These are phyloP conservation scores for Spizaetus ornatus DNA, from an alignment of 2,113 vertebrate genomes.

Conservation along the genomic window DNA sequence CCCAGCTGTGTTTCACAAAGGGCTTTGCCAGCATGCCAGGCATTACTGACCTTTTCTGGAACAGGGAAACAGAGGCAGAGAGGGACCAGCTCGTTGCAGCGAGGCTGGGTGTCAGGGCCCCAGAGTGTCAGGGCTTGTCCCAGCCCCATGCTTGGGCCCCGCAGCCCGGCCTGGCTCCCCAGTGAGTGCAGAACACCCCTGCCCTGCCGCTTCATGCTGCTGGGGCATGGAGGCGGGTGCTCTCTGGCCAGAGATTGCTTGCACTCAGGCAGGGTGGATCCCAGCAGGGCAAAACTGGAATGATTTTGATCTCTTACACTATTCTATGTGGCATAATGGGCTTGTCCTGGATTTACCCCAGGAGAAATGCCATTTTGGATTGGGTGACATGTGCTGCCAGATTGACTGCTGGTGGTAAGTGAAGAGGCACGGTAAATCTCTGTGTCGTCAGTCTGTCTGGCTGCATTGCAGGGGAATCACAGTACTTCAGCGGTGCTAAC, in stretches of 20 bases:
- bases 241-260: background rate
- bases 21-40: background rate
- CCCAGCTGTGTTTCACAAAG: background rate
- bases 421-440: background rate
- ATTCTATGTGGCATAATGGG: background rate
- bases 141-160: fast-evolving
- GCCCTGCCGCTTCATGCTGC: background rate
- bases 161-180: fast-evolving
- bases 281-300: background rate
- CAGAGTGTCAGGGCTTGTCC: background rate
- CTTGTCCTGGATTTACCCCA: background rate
- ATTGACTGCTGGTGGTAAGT: background rate
- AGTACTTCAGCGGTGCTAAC: fast-evolving
- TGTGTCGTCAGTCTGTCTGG: background rate
- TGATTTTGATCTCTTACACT: background rate
- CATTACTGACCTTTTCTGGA: background rate
- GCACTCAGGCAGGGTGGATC: background rate
- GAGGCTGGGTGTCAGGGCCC: background rate
- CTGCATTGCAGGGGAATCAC: fast-evolving
- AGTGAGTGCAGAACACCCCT: background rate
- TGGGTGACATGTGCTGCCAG: background rate
- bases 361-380: background rate
- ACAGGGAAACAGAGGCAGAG: background rate
- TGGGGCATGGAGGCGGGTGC: background rate
- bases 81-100: background rate